These are phyloP conservation scores for Megaceryle maxima DNA, from an alignment of 2,113 vertebrate genomes.

Conservation along the genomic window DNA sequence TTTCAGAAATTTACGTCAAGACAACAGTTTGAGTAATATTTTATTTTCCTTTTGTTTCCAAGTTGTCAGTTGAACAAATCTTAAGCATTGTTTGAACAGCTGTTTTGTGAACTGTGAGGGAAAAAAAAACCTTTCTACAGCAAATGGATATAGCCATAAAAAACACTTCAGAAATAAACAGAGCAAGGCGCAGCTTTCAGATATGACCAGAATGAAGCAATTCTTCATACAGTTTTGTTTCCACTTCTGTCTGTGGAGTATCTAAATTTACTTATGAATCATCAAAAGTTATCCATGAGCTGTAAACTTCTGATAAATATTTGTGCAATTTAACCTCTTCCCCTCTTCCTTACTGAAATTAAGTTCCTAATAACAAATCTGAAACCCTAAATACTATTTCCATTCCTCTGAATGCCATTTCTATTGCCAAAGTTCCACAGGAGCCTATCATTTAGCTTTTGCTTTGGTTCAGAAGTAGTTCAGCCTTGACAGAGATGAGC, in stretches of 20 bases:
- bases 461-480: not conserved
- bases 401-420: not conserved
- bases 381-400: not conserved
- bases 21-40: conserved; percentile 25
- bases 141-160: not conserved
- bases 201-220: not conserved
- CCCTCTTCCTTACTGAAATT: not conserved
- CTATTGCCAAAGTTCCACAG: not conserved
- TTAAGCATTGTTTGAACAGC: conserved; percentile 19
- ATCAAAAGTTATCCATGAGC: not conserved
- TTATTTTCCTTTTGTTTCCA: conserved; percentile 55
- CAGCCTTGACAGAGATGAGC: not conserved
- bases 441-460: not conserved
- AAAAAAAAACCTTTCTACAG: not conserved
- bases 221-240: not conserved
- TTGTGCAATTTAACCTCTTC: not conserved
- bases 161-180: not conserved
- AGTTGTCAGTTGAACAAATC: conserved; percentile 44
- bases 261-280: not conserved
- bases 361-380: not conserved
- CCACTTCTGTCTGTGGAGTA: not conserved
- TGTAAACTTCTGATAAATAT: not conserved
- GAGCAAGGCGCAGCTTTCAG: not conserved
- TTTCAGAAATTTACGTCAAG: conserved; percentile 14
- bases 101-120: conserved; percentile 27